These are phyloP conservation scores for Decapterus maruadsi DNA, from an alignment of 2,797 vertebrate genomes.

Conservation along the genomic window DNA sequence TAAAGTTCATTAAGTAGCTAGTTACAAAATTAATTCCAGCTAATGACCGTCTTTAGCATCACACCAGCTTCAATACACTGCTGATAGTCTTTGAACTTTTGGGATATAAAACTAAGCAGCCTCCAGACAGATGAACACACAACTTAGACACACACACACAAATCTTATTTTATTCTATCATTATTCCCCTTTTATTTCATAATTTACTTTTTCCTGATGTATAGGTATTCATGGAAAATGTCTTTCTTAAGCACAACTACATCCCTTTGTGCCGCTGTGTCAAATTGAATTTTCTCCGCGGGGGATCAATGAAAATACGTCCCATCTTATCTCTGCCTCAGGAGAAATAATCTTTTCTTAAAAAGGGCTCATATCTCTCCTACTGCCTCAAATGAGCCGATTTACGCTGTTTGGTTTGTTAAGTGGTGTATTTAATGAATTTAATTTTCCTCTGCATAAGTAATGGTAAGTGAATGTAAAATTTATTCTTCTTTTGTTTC, in stretches of 20 bases:
- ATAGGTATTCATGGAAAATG: no score
- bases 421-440: slow-evolving; percentile 38
- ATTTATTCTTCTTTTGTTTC: slow-evolving; percentile 10
- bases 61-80: slow-evolving; percentile 30
- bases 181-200: no score
- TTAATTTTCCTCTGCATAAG: slow-evolving; percentile 29
- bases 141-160: slow-evolving; percentile 4
- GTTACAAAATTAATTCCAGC: slow-evolving; percentile 32
- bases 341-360: slow-evolving; percentile 41
- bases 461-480: slow-evolving; percentile 24
- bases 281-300: no score
- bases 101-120: slow-evolving; percentile 30
- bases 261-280: no score
- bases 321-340: slow-evolving; percentile 22
- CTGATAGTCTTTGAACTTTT: slow-evolving; percentile 27
- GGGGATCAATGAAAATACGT: no score
- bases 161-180: no score
- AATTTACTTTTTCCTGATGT: no score
- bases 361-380: slow-evolving; percentile 26
- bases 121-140: slow-evolving; percentile 38
- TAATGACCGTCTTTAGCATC: slow-evolving; percentile 45
- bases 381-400: slow-evolving; percentile 32
- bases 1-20: slow-evolving; percentile 15
- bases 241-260: no score
- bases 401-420: slow-evolving; percentile 46